These are phyloP conservation scores for Macrochelys suwanniensis DNA, from an alignment of 2,797 vertebrate species.

Conservation along the genomic window DNA sequence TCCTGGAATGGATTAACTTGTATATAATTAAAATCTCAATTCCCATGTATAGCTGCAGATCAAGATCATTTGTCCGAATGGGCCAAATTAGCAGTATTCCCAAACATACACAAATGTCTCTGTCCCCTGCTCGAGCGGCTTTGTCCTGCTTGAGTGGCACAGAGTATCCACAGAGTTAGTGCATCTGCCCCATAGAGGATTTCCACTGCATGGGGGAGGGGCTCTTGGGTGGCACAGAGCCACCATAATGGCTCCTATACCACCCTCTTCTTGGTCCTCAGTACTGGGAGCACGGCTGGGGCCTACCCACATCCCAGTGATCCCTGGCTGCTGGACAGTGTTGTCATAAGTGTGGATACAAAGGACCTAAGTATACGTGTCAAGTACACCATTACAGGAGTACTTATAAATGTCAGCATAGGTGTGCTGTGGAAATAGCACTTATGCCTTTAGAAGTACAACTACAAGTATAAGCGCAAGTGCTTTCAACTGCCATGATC, in stretches of 20 bases:
- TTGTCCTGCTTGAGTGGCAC: not conserved
- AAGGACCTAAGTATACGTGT: not conserved
- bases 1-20: not conserved
- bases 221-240: no score
- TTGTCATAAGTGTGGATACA: not conserved
- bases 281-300: not conserved
- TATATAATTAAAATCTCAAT: not conserved
- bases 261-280: not conserved
- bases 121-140: not conserved
- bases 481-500: not conserved
- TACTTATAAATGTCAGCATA: not conserved
- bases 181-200: not conserved
- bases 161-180: not conserved
- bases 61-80: not conserved
- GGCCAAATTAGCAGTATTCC: not conserved
- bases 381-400: not conserved
- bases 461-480: not conserved
- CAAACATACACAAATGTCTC: not conserved
- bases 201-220: not conserved
- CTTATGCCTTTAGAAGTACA: not conserved
- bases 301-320: not conserved
- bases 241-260: not conserved
- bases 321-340: not conserved
- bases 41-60: not conserved
- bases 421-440: not conserved